Base-by-base conservation (phyloP, 2,888 invertebrate genomes). In the Drosophila imparisetae region DNA sequence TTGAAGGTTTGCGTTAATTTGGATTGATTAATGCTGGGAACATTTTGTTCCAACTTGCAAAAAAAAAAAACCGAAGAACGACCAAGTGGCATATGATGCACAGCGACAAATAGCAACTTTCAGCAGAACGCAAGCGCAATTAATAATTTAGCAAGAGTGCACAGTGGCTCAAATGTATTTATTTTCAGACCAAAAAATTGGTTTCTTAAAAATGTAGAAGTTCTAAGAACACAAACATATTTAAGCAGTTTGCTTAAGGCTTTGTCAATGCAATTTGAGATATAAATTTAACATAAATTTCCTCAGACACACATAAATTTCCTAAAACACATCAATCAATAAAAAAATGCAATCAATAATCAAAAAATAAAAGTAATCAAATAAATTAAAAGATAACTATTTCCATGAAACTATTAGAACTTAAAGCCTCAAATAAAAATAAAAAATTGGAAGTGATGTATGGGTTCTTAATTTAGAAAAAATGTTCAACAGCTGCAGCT, bases 21-120 rank as follows among this genome's bases (percentile, higher is more conserved):
- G 61, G 66, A 78, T 75, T 78, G 77, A 78, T 71, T 66, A 71
- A 78, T 78, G 75, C 60, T 45, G 34, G 34, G 10, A 36, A 62
- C 60, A 55, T 58, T 53, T 34, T 55, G 21, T 32, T 13, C 40
- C 48, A 64, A 13, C 48, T 40, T 48, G 61, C 13, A 24, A 52
- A 30, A 21, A 27, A 7, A 27, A 21, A 27, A n/a, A 53, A 6
- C n/a, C 38, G 48, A 50, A 58, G 48, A 38, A 61, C 1, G 30
- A 32, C 24, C 24, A 30, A 21, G 15, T 58, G 66, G 50, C 75
- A 62, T 57, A 69, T 48, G 63, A 52, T 53, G 63, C 30, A 62
- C 42, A 69, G 48, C 57, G 52, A 71, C 71, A 70, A 70, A 71
- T 54, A 30, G 38, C 40, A 48, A 66, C 55, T 50, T 72, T 54